Evolutionary conservation across 2,888 invertebrate genomes (phyloP).

Genomic region (Nematopogon swammerdamellus): DNA sequence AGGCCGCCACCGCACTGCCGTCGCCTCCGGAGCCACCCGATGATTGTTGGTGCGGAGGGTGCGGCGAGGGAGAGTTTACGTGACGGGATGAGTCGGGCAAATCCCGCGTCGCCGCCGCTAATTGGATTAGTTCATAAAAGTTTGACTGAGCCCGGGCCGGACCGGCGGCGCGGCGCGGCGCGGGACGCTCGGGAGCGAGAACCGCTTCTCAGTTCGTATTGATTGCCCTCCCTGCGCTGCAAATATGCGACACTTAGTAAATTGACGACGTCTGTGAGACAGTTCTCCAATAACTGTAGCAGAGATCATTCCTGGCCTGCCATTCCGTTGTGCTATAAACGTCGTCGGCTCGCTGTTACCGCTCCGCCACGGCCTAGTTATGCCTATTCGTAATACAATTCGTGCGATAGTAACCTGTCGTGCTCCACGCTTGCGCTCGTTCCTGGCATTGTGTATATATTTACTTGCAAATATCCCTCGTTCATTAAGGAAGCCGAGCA

Average conservation of each 20-base stretch:
- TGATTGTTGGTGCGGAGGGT: neutral
- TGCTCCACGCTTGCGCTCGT: no score
- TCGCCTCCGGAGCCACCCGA: neutral
- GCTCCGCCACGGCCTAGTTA: no score
- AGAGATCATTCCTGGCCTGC: no score
- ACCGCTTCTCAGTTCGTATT: neutral
- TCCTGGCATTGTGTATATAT: no score
- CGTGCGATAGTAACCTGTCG: no score
- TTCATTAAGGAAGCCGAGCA: no score
- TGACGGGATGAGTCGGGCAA: conserved; percentile 16
- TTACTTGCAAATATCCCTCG: no score
- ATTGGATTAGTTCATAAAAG: conserved; percentile 35
- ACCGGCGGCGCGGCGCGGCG: conserved; percentile 4
- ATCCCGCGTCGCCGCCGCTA: conserved; percentile 22
- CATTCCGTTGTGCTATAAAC: no score
- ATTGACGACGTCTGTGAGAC: neutral
- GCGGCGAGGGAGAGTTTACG: neutral
- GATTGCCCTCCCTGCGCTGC: neutral
- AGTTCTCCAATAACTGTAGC: no score
- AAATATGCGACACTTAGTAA: neutral
- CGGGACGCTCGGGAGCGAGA: neutral
- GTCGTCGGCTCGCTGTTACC: no score
- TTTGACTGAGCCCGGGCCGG: conserved; percentile 15
- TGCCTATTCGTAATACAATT: no score
- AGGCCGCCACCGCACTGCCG: neutral